Base-by-base conservation (phyloP, 2,113 vertebrate genomes). In the Lagopus muta region DNA sequence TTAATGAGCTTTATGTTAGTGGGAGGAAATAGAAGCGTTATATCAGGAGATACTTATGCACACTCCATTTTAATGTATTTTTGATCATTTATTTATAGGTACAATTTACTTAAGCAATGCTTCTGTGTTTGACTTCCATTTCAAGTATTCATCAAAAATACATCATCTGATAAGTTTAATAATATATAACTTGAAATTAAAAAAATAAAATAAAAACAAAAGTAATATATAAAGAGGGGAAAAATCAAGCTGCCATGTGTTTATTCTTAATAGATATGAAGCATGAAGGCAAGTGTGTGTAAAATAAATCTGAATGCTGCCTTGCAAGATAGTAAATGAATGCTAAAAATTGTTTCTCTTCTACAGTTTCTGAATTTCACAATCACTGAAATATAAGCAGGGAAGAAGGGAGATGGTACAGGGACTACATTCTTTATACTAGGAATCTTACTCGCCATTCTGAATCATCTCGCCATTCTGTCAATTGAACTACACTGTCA, bases 101-200 rank as follows among this genome's bases (percentile, higher is more conserved):
- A 38, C 62, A 93, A 93, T 92, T 95, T 96, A 95, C 80, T 96
- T 89, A 88, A 90, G 48, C 65, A 80, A 13, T 86, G 38, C 43
- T 95, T 81, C 74, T 82, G 38, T 96, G 67, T 55, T 30, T 92
- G 50, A 19, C 71, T 97, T 82, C 90, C 87, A 65, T 54, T 95
- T 96, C 94, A 93, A 66, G 85, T 94, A 94, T 60, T 84, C 55
- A 91, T 94, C 50, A 95, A 95, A 92, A 66, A 96, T 88, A 57
- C 54, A 94, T 95, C 83, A 89, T 91, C 67, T 93, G 36, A 42
- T 64, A 82, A 90, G 67, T 52, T 97, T 45, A 97, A 95, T 92
- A 95, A 94, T 95, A 95, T 90, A 89, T 92, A 50, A 36, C 94
- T 97, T 88, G 86, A 96, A 96, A 95, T 89, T 30, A 76, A 93